Evolutionary conservation across 1,140 invertebrate species (phyloP), one percentile per base, ranked within the genome.

Genomic region (Achatina immaculata): DNA sequence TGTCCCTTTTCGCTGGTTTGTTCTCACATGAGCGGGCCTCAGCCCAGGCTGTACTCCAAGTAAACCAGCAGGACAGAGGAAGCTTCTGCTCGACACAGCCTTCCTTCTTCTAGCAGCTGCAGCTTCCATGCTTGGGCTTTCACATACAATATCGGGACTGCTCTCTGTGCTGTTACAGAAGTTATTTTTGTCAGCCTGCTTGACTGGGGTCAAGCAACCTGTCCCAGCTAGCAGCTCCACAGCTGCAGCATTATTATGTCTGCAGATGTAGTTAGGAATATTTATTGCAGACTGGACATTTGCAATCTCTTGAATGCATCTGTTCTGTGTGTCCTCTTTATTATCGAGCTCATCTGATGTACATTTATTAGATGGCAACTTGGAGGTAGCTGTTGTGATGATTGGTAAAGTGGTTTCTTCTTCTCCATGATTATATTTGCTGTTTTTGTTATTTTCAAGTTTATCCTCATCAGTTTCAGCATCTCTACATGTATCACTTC

Each of bases 91-190:
- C 1, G 48, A 58, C 1, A 1, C 4, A 66, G 1, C 21, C 31
- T 69, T 66, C 43, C 65, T 66, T 48, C 40, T 28, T 28, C 62
- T 38, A 1, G 48, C 2, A 42, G 38, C 34, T 28, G 62, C 36
- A 28, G 11, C 65, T 31, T 48, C 76, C 24, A 69, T 65, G 34
- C 45, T 34, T 62, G 76, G 76, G 21, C 62, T 78, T 3, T 78
- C 65, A 48, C 42, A 78, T 14, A 78, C 69, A 14, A 78, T 48
- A 45, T 78, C 76, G 68, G 76, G 76, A 42, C 76, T 77, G 62
- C 31, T 19, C 62, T 77, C 55, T 21, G 31, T 31, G 36, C 42
- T 51, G 36, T 40, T 31, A 71, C 42, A 42, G 7, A 9, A 34
- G 68, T 71, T 24, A 40, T 4, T 3, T 71, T 40, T 21, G 38